phyloP scores from a whole-genome alignment of 2,113 vertebrate species.

The Nematolebias whitei region DNA sequence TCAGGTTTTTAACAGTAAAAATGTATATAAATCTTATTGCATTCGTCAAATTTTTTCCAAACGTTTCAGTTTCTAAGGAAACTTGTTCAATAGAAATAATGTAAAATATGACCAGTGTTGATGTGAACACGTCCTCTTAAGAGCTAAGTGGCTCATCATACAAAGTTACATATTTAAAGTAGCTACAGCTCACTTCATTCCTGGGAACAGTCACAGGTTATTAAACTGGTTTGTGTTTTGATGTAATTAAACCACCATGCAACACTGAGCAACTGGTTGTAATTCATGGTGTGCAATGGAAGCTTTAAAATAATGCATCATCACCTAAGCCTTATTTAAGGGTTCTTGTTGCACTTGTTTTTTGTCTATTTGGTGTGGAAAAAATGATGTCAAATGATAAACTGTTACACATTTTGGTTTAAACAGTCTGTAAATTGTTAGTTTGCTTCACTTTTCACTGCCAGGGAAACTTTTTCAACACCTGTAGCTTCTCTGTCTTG shows the following conservation, averaged over 20 bases:
- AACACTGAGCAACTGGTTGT: background rate
- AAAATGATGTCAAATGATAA: slow-evolving; percentile 42
- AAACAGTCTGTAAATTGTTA: background rate
- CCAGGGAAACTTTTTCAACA: slow-evolving; percentile 14
- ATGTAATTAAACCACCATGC: background rate
- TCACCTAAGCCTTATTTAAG: slow-evolving; percentile 35
- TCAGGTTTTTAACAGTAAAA: no score
- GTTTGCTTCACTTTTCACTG: background rate
- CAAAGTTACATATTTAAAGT: background rate
- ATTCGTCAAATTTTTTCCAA: background rate
- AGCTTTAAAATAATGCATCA: slow-evolving; percentile 22
- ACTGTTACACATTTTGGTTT: slow-evolving; percentile 18
- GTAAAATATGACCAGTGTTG: background rate
- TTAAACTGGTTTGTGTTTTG: slow-evolving; percentile 9
- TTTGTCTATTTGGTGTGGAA: slow-evolving; percentile 26
- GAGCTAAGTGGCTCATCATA: background rate
- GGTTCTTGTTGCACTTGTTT: slow-evolving; percentile 29
- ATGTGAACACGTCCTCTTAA: background rate
- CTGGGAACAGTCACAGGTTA: background rate
- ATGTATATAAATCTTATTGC: background rate
- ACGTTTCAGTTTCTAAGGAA: background rate
- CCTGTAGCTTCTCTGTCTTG: slow-evolving; percentile 36
- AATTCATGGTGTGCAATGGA: background rate
- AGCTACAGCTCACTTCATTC: background rate
- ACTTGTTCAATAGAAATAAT: background rate